Evolutionary conservation across 2,113 vertebrate genomes (phyloP).

Genomic region (Gavialis gangeticus): DNA sequence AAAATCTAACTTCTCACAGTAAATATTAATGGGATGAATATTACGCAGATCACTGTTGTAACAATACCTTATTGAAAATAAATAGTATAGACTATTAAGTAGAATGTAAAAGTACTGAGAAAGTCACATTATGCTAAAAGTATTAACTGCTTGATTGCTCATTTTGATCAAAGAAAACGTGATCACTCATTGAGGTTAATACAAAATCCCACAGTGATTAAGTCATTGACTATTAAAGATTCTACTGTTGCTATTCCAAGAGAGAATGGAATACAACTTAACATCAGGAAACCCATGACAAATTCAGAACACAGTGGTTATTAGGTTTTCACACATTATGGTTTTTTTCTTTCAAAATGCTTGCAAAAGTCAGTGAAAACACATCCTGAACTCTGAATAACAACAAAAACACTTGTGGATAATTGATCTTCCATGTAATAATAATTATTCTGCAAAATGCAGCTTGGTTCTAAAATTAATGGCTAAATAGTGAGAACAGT

Average conservation of each 20-base stretch:
- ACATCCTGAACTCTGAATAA: neutral
- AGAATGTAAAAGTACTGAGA: conserved; percentile 8
- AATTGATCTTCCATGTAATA: neutral
- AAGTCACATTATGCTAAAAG: neutral
- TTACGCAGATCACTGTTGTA: neutral
- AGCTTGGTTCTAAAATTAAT: neutral
- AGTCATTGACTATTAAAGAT: neutral
- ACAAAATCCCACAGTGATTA: neutral
- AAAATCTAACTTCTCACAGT: neutral
- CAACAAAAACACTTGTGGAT: neutral
- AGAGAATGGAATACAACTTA: neutral
- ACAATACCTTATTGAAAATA: conserved; percentile 43
- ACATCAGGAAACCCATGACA: neutral
- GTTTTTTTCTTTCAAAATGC: neutral
- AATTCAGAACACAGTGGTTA: neutral
- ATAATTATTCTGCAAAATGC: neutral
- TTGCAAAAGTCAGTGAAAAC: neutral
- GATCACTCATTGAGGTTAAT: neutral
- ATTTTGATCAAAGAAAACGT: conserved; percentile 27
- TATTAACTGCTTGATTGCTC: neutral
- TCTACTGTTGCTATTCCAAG: neutral
- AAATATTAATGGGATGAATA: conserved; percentile 1
- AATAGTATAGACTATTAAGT: neutral
- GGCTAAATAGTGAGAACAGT: neutral
- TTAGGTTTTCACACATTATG: neutral